Conservation (phyloP, 2,888 invertebrate species). For the Muschampia plurimacula region DNA sequence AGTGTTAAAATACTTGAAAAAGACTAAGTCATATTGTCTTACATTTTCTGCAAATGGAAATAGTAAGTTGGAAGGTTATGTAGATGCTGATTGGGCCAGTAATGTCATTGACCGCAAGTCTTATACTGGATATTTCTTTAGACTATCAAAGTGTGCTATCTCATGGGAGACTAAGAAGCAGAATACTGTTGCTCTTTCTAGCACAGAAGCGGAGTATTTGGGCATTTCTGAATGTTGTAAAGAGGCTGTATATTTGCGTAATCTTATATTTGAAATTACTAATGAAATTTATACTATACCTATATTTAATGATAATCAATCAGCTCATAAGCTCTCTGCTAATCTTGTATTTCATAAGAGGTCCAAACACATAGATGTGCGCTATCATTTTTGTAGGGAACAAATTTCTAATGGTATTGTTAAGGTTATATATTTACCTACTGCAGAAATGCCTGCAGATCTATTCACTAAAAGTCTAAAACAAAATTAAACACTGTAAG, state of each 20-base stretch:
- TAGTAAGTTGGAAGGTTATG: constrained; percentile 6
- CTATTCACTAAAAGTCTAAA: background rate
- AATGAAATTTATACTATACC: background rate
- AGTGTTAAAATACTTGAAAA: constrained; percentile 13
- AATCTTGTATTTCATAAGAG: background rate
- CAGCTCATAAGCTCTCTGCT: background rate
- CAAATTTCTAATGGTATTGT: background rate
- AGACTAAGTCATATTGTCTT: background rate
- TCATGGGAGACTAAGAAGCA: constrained; percentile 12
- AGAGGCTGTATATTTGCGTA: constrained; percentile 13
- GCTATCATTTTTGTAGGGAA: constrained; percentile 15
- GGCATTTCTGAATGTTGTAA: constrained; percentile 1
- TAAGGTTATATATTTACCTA: background rate
- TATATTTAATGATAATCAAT: constrained; percentile 2
- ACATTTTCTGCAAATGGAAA: background rate
- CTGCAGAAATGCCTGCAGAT: constrained; percentile 16
- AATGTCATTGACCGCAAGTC: background rate
- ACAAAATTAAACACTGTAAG: background rate
- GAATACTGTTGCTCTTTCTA: background rate
- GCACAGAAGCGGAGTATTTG: background rate
- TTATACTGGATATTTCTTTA: constrained; percentile 11
- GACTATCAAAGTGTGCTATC: background rate
- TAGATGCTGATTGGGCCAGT: constrained; percentile 3
- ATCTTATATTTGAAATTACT: constrained; percentile 8
- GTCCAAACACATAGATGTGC: constrained; percentile 12